These are phyloP conservation scores for Aphidius colemani DNA, from an alignment of 2,888 invertebrate species.

Conservation along the genomic window DNA sequence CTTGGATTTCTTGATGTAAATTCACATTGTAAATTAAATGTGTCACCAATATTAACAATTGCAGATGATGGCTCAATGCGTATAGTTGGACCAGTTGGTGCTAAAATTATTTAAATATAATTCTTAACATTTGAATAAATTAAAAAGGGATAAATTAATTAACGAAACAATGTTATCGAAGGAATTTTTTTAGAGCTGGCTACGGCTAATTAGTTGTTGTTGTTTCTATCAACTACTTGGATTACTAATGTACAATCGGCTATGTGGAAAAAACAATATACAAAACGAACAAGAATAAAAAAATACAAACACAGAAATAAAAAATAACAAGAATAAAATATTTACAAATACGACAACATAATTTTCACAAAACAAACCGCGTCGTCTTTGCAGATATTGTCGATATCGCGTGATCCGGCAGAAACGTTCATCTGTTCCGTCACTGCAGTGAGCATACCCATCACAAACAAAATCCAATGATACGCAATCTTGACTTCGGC, in stretches of 20 bases:
- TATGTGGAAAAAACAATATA: not conserved
- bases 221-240: not conserved
- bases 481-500: conserved; percentile 68
- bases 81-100: conserved; percentile 46
- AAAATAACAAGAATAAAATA: too few relatives aligned
- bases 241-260: conserved; percentile 1
- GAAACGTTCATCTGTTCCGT: conserved; percentile 69
- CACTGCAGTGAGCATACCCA: conserved; percentile 66
- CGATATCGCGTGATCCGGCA: conserved; percentile 63
- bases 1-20: conserved; percentile 60
- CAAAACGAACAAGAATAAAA: conserved; percentile 3
- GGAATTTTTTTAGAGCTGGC: too few relatives aligned
- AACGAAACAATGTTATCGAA: conserved; percentile 5
- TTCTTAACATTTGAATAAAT: conserved; percentile 1
- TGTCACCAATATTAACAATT: conserved; percentile 65
- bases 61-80: conserved; percentile 58
- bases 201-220: too few relatives aligned
- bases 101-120: conserved; percentile 36
- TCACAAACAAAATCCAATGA: conserved; percentile 66
- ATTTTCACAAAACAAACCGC: conserved; percentile 55
- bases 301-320: conserved; percentile 12
- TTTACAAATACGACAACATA: conserved; percentile 29
- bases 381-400: conserved; percentile 52
- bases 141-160: conserved; percentile 6
- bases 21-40: conserved; percentile 69